A percentile compares a stretch with the other conserved stretches of the same genome.
These are phyloP conservation scores for Labrus mixtus DNA, from an alignment of 2,113 vertebrate genomes.

Conservation along the genomic window DNA sequence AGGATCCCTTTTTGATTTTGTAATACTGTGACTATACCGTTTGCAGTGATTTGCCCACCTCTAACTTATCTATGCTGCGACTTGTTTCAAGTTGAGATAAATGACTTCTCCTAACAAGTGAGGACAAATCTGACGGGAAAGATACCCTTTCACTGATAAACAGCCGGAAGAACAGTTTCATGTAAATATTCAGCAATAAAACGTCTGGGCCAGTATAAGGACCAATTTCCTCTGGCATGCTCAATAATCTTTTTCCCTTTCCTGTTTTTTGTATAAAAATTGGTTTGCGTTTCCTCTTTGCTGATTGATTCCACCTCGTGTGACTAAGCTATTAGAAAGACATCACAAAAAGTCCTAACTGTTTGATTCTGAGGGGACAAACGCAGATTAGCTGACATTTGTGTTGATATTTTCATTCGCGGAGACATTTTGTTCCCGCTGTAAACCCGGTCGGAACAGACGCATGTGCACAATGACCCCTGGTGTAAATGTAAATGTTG, in stretches of 20 bases:
- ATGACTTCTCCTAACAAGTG: neutral
- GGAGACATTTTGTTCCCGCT: neutral
- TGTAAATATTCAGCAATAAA: neutral
- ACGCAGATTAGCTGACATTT: constrained; percentile 7
- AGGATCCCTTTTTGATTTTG: too few relatives aligned
- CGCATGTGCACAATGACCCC: neutral
- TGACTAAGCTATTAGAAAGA: neutral
- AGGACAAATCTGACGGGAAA: too few relatives aligned
- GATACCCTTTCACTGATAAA: too few relatives aligned
- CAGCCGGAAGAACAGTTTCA: too few relatives aligned
- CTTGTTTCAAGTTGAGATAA: too few relatives aligned
- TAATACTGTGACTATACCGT: too few relatives aligned
- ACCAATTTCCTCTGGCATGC: neutral
- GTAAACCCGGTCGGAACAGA: neutral
- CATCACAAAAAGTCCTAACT: neutral
- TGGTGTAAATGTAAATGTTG: constrained; percentile 36
- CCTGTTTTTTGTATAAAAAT: neutral
- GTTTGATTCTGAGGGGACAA: neutral
- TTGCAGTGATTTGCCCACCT: too few relatives aligned
- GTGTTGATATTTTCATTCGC: neutral
- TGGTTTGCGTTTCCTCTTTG: neutral
- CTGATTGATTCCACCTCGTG: neutral
- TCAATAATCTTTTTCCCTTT: neutral
- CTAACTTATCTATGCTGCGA: too few relatives aligned
- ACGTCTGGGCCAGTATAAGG: neutral